Evolutionary conservation across 2,113 vertebrate genomes (phyloP), one percentile per base, ranked within the genome.

Genomic region (Arvicanthis niloticus): DNA sequence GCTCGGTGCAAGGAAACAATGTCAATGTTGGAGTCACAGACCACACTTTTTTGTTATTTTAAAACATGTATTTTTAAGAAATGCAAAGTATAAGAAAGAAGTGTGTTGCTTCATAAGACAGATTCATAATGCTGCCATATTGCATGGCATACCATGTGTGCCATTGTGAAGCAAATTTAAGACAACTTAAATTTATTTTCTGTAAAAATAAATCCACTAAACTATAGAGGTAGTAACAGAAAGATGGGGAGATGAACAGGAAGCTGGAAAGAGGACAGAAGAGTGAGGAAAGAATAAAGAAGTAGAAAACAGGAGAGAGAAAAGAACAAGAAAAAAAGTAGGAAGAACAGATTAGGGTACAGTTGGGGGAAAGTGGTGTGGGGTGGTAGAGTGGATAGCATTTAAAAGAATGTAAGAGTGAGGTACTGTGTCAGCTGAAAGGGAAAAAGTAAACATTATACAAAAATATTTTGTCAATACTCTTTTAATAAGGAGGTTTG

Each of bases 261-360:
- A 5, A 58, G 2, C 53, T 8, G 5, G 2, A 45, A 1, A 10
- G 11, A 67, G 26, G 16, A 37, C 0, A 1, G 31, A 45, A 58
- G 37, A 73, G 12, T 2, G 7, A 77, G 5, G 9, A 11, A 56
- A 65, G n/a, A 26, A 40, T n/a, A 1, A 26, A 78, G 1, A 81
- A 34, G 8, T 1, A 15, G 26, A 16, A 42, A 48, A 42, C 11
- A 10, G 19, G 51, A 24, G 10, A 1, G 37, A 51, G 16, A 40
- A 40, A 5, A 8, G 24, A 84, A 8, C 11, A 9, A 51, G 7
- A 3, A 65, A 40, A 31, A n/a, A 34, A 2, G 45, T 29, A 13
- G 45, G 2, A 82, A 16, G 17, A 94, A 17, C n/a, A 45, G 29
- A 6, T 29, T 24, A 68, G 7, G 5, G 0, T 42, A 1, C 24